Base-by-base conservation (phyloP, 2,888 invertebrate species). In the Adelognathus sp. region DNA sequence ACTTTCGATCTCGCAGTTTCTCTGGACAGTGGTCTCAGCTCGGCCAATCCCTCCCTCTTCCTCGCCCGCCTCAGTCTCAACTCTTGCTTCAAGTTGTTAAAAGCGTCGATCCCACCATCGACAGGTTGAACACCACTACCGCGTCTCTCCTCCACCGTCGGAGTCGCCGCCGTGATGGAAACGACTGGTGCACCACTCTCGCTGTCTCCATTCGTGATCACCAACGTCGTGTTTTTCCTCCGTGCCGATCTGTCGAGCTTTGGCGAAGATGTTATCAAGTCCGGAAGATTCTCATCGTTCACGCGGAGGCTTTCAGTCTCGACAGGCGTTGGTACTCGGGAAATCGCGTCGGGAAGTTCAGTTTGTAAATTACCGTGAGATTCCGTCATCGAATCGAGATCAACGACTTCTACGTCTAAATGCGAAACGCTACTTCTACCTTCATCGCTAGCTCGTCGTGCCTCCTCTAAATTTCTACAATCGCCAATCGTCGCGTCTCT, bases 1-100 rank as follows among this genome's bases (percentile, higher is more conserved):
- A 91, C 89, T 41, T 91, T 88, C 24, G 83, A 61, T 29, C 83
- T 85, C 2, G 91, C 91, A 2, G 83, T 86, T 75, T 90, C 91
- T 14, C 79, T 83, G 0, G 90, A 86, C 72, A 91, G 79, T 1
- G 89, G 89, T 27, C 87, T 85, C 6, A 91, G 84, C 16, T 75
- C 80, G n/a, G 79, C 83, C 14, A 83, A 44, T 27, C 76, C 81
- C n/a, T 82, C 83, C 60, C 84, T 87, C 56, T 90, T 89, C 18
- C 80, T 89, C 1, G 86, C 87, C 58, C 88, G 89, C 24, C 90
- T 84, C 16, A 88, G 83, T 56, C 85, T 87, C 1, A 90, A 79
- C 46, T 90, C 90, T 24, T 84, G 83, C 36, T 89, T 87, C 24
- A 91, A 77, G 61, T 86, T 86, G 44, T 89, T 87, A 21, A 86